Evolutionary conservation across 2,113 vertebrate genomes (phyloP).

Genomic region (Raja brachyura): DNA sequence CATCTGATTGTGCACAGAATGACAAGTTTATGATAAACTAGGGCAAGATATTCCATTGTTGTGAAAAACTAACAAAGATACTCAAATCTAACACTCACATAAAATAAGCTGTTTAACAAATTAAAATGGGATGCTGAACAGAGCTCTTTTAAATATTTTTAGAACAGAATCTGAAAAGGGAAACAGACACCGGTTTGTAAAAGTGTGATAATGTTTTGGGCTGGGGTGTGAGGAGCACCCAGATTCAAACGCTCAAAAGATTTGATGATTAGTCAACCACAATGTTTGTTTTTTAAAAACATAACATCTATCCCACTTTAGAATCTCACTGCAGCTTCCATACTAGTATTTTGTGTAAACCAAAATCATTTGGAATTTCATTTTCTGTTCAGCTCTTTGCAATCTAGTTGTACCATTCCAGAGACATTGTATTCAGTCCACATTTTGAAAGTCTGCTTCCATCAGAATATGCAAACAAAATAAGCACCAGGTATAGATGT

Average conservation of each 20-base stretch:
- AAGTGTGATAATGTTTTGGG: not conserved
- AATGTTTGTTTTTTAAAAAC: not conserved
- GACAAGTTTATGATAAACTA: not conserved
- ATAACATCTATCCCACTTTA: not conserved
- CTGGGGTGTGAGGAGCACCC: not conserved
- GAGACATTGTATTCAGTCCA: not conserved
- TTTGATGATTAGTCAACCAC: not conserved
- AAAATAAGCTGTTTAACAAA: not conserved
- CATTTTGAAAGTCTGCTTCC: not conserved
- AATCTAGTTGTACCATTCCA: not conserved
- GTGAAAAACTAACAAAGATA: constrained; percentile 3
- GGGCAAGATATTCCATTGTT: not conserved
- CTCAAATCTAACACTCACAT: not conserved
- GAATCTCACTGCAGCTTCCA: not conserved
- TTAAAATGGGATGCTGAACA: not conserved
- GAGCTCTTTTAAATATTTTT: no score
- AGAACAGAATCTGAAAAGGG: not conserved
- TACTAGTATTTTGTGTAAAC: not conserved
- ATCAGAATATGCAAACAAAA: no score
- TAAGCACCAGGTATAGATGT: no score
- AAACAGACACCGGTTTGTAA: not conserved
- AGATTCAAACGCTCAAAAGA: not conserved
- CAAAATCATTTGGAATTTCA: not conserved
- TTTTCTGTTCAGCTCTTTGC: not conserved
- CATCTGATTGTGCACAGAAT: not conserved